Evolutionary conservation across 2,113 vertebrate species (phyloP), one percentile per base, ranked within the genome.

Genomic region (Blennius ocellaris): DNA sequence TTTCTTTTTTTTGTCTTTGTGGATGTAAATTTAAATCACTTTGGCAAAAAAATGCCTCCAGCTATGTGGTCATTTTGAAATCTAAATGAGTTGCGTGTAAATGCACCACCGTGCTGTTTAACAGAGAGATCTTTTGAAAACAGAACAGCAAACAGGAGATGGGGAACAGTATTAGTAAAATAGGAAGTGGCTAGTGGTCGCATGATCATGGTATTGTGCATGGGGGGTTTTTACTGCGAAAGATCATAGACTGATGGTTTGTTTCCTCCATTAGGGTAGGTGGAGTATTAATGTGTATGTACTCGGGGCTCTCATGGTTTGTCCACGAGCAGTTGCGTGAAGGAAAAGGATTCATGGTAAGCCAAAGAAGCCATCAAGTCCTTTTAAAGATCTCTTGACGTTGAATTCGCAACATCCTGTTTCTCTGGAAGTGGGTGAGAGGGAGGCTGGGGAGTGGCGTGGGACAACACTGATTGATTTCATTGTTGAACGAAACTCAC

Each of bases 361-460:
- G 48, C 73, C 45, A 55, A 50, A 61, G 62, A 56, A 17, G 50
- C 64, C 38, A 6, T 50, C 1, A 1, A 14, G 6, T 79, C 63
- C 50, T 37, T 77, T 75, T 57, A 75, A 78, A 69, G 70, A 58
- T 73, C 78, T 81, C 68, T 30, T 71, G 68, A 89, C 76, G 69
- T 81, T 2, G 36, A 82, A 84, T 89, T 77, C 90, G 91, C 67
- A 90, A 92, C 90, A 92, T 93, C 92, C 92, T 92, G 92, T 93
- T 91, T 70, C 83, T 91, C 87, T 77, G 91, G 92, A 92, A 88
- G 78, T 62, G 16, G 59, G 17, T 59, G 11, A 30, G 63, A 82
- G 70, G 73, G 82, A 69, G 73, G 79, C 64, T 58, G 63, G 21
- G 71, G 68, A 65, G 77, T 3, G 11, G 71, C 59, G 17, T 49